Conservation (phyloP, 2,888 invertebrate genomes). For the Xestoiulus laeticollis region DNA sequence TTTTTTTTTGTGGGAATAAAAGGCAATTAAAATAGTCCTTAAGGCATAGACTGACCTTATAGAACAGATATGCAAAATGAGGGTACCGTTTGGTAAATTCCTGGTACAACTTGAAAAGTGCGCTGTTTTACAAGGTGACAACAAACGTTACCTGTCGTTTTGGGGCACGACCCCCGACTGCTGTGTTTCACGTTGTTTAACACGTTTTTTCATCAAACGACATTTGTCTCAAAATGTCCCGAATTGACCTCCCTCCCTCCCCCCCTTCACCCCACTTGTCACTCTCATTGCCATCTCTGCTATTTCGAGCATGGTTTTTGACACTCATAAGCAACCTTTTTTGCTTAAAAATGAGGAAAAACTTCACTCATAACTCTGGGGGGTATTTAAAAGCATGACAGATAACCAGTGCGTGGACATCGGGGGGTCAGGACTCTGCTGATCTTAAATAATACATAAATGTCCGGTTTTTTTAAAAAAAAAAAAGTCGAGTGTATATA, state of each 20-base stretch:
- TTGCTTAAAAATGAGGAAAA: not conserved
- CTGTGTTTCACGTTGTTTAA: not conserved
- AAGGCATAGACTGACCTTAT: not conserved
- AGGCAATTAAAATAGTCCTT: not conserved
- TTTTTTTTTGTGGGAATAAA: no score
- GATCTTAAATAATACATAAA: not conserved
- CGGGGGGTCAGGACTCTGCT: not conserved
- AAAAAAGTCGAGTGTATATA: not conserved
- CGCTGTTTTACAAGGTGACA: not conserved
- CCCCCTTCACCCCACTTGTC: not conserved
- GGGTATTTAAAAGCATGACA: constrained; percentile 4
- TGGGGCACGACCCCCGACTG: not conserved
- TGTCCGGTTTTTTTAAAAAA: not conserved
- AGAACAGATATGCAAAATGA: not conserved
- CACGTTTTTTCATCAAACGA: not conserved
- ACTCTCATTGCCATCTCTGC: not conserved
- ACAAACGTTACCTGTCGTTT: not conserved
- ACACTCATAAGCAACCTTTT: not conserved
- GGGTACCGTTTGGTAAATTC: not conserved
- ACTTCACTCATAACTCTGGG: not conserved
- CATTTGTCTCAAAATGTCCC: not conserved
- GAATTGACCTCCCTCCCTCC: not conserved
- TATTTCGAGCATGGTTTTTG: not conserved
- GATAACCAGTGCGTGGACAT: not conserved
- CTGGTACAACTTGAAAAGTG: not conserved